Base-by-base conservation (phyloP, 1,140 invertebrate species). In the Drosophila sp. region DNA sequence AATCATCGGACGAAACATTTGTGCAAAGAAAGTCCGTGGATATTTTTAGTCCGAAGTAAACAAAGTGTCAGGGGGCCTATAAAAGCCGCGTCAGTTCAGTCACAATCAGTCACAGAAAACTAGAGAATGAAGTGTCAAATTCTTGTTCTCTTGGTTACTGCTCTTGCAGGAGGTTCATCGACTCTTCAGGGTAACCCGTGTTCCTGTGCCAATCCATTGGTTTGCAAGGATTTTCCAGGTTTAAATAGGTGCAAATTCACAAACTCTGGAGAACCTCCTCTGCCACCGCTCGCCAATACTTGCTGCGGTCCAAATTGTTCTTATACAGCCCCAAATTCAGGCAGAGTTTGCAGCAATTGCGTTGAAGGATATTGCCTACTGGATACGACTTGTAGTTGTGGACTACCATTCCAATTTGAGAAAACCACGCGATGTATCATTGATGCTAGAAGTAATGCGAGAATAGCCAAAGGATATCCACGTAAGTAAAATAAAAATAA, bases 251-350 rank as follows among this genome's bases (percentile, higher is more conserved):
- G 73, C 35, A 0, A 1, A 6, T 7, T 35, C 5, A 10, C 1
- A 4, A 10, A 25, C 8, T 10, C 30, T 3, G 0, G 0, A 25
- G 73, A 76, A 32, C 73, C 72, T 0, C 32, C 27, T 2, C 11
- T 76, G 8, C 73, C 73, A 8, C 50, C 65, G 5, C 41, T 66
- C 6, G 73, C 75, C 11, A 76, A 76, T 7, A 4, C 40, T 29
- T 76, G 73, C 60, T 76, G 73, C 8, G 55, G 72, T 5, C 54
- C 72, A 7, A 41, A 25, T 0, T 76, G 73, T 38, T 10, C 5
- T 5, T 69, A 38, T 4, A 23, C 0, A 4, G 54, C 41, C 0
- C 41, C 35, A 5, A n/a, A 23, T 4, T 1, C 8, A 0, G 0
- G 0, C 10, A 4, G n/a, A 7, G 2, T 0, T 2, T 76, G 65